These are phyloP conservation scores for Lycopodina hypogea DNA, from an alignment of 37 sponge, comb jelly and placozoan genomes.

Conservation along the genomic window DNA sequence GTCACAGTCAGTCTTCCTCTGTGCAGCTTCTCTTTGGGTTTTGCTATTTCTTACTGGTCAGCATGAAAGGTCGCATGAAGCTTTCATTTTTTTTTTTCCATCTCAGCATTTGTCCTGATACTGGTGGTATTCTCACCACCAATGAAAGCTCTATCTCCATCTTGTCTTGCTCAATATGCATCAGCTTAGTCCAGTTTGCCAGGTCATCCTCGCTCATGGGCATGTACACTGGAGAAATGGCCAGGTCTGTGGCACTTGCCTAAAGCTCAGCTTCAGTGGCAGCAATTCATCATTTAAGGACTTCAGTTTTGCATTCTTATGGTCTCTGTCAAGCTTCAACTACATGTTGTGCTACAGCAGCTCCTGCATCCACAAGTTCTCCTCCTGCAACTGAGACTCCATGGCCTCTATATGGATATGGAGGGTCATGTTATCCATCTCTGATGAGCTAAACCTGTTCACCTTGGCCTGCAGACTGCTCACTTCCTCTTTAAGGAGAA, in stretches of 20 bases:
- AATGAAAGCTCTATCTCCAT: constrained; percentile 55
- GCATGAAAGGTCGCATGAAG: constrained; percentile 57
- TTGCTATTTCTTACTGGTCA: constrained; percentile 68
- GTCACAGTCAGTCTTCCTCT: no score
- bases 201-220: constrained; percentile 37
- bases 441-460: constrained; percentile 36
- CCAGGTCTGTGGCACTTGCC: not conserved
- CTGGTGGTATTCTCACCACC: constrained; percentile 50
- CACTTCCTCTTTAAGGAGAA: constrained; percentile 65
- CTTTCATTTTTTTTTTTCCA: constrained; percentile 62
- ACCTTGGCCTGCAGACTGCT: constrained; percentile 45
- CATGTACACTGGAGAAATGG: constrained; percentile 19
- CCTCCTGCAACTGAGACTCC: constrained; percentile 69
- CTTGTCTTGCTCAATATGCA: constrained; percentile 72
- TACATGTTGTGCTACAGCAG: constrained; percentile 71
- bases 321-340: constrained; percentile 74
- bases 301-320: constrained; percentile 37
- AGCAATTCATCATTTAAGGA: constrained; percentile 7
- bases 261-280: constrained; percentile 19
- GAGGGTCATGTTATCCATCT: constrained; percentile 60
- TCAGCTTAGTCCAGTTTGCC: constrained; percentile 43
- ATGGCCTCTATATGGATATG: constrained; percentile 59
- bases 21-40: constrained; percentile 82
- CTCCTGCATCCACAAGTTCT: constrained; percentile 63
- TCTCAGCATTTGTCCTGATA: constrained; percentile 51